Evolutionary conservation across 2,888 invertebrate genomes (phyloP).

Genomic region (Hermodice carunculata): DNA sequence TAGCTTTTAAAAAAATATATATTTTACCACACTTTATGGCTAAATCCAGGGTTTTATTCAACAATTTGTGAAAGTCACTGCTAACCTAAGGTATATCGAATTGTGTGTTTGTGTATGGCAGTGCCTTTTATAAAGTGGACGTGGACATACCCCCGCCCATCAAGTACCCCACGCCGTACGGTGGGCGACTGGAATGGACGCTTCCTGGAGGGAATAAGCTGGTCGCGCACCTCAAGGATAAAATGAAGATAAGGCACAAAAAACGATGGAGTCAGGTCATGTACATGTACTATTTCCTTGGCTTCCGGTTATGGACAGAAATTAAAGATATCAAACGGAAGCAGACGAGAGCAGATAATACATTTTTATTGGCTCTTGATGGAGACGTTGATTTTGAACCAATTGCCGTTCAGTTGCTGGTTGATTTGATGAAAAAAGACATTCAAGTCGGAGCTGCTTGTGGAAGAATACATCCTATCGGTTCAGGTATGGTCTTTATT

Average conservation of each 20-base stretch:
- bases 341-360: constrained; percentile 83
- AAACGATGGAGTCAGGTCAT: constrained; percentile 92
- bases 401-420: constrained; percentile 90
- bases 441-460: constrained; percentile 97
- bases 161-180: constrained; percentile 87
- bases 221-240: constrained; percentile 90
- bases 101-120: no score
- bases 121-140: no score
- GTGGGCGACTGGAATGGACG: constrained; percentile 86
- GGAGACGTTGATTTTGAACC: constrained; percentile 99
- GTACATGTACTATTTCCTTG: constrained; percentile 99
- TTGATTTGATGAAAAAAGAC: constrained; percentile 99
- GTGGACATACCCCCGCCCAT: no score
- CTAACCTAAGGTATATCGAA: no score
- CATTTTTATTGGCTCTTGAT: constrained; percentile 93
- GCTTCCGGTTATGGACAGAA: constrained; percentile 85
- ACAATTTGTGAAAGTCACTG: no score
- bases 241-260: constrained; percentile 86
- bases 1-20: no score
- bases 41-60: no score
- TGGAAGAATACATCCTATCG: constrained; percentile 98
- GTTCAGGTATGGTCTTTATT: constrained; percentile 79
- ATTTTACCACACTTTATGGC: no score
- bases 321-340: constrained; percentile 30
- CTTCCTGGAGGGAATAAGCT: constrained; percentile 88